Percentiles rank a stretch among this genome's conserved stretches.
These are phyloP conservation scores for Cheilosia impressa DNA, from an alignment of 2,888 invertebrate genomes.

Conservation along the genomic window DNA sequence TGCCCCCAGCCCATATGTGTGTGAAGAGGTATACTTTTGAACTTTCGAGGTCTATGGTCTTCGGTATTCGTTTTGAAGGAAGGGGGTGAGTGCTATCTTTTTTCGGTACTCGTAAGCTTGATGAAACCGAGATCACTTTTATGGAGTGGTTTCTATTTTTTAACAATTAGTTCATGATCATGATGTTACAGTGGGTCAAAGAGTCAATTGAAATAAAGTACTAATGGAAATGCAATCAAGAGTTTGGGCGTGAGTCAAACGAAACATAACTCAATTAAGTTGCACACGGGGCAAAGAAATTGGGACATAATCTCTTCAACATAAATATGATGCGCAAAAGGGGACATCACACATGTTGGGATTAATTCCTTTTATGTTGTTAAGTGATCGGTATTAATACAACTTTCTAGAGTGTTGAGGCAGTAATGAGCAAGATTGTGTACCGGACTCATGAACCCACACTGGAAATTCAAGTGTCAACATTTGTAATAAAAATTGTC, in stretches of 20 bases:
- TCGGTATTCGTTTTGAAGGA: slow-evolving; percentile 26
- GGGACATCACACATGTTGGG: too few relatives aligned
- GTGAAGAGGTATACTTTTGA: slow-evolving; percentile 35
- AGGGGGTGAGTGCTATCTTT: slow-evolving; percentile 41
- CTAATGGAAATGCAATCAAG: slow-evolving; percentile 40
- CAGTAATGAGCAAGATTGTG: too few relatives aligned
- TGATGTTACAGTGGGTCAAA: slow-evolving; percentile 59
- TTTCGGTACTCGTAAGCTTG: slow-evolving; percentile 8
- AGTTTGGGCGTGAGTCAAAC: slow-evolving; percentile 19
- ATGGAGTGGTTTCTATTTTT: slow-evolving; percentile 12
- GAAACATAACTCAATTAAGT: slow-evolving; percentile 53
- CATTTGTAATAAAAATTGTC: too few relatives aligned
- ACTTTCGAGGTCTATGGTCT: slow-evolving; percentile 36
- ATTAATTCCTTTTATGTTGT: too few relatives aligned
- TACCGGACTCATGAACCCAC: too few relatives aligned
- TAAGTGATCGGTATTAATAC: too few relatives aligned
- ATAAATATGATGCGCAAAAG: too few relatives aligned
- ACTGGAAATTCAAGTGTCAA: too few relatives aligned
- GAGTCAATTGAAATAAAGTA: slow-evolving; percentile 65
- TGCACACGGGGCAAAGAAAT: slow-evolving; percentile 10
- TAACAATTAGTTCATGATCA: slow-evolving; percentile 51
- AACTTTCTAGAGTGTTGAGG: too few relatives aligned
- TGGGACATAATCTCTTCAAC: neutral
- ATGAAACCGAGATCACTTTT: neutral
- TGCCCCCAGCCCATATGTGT: slow-evolving; percentile 37